phyloP scores from a whole-genome alignment of 2,113 vertebrate genomes.

The Austrofundulus limnaeus region DNA sequence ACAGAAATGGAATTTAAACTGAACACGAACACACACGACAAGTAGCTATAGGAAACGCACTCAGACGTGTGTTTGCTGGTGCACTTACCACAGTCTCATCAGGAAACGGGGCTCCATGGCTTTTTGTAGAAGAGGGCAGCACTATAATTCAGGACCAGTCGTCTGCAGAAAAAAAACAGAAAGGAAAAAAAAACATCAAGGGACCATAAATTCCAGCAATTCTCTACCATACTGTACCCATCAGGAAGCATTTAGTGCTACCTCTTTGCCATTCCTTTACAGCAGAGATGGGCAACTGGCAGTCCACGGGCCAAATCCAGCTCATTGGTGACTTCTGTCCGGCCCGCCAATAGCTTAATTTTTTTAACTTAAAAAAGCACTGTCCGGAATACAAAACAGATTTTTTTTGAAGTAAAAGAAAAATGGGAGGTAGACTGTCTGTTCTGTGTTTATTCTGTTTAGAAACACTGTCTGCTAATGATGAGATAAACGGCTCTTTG shows the following conservation, averaged over 20 bases:
- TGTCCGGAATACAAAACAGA: no score
- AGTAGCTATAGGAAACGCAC: conserved; percentile 31
- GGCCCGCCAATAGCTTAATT: no score
- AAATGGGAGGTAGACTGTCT: no score
- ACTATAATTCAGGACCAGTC: conserved; percentile 30
- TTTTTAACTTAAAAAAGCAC: no score
- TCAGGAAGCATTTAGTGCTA: conserved; percentile 3
- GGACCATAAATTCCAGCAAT: conserved; percentile 8
- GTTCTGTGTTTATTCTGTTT: no score
- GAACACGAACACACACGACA: conserved; percentile 37
- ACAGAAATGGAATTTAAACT: conserved; percentile 42
- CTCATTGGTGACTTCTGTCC: no score
- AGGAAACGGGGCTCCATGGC: conserved; percentile 73
- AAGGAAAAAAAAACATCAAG: conserved; percentile 43
- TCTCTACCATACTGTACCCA: conserved; percentile 1
- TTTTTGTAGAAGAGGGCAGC: conserved; percentile 46
- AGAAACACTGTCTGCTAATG: no score
- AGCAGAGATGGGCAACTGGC: no score
- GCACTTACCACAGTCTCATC: conserved; percentile 74
- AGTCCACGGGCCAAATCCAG: no score
- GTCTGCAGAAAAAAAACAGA: conserved; percentile 39
- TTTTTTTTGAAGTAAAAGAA: no score
- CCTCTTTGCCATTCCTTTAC: conserved; percentile 22
- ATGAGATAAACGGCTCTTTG: no score
- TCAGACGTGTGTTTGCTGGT: conserved; percentile 2